Evolutionary conservation across 2,797 vertebrate genomes (phyloP), one percentile per base, ranked within the genome.

Genomic region (Lateolabrax maculatus): DNA sequence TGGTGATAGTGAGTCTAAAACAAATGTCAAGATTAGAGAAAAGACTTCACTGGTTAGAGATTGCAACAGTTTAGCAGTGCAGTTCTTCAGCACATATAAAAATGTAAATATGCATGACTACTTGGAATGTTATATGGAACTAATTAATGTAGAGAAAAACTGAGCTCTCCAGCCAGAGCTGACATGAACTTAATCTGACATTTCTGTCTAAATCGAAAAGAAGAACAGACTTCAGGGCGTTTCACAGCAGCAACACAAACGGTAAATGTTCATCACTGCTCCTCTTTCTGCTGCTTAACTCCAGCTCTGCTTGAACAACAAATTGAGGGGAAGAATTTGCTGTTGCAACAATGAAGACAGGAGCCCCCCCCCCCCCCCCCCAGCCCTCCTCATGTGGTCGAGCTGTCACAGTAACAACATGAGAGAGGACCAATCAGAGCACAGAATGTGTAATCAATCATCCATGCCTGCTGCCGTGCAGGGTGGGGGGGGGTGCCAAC

Each of bases 391-490:
- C 77, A 52, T 71, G 68, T 52, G 58, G 61, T 36, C 12, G 19
- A 60, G 72, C 51, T 80, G 68, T 78, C 64, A 55, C 53, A 73
- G 62, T 65, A 58, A 81, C 56, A 67, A 79, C 84, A 51, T 12
- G n/a, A 43, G 57, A 69, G 36, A 7, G 21, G 56, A 62, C 85
- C 85, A 91, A 91, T 89, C 78, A 71, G 66, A 70, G 58, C 12
- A 0, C 31, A 6, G 13, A 41, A 37, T 31, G 58, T 81, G 78
- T 83, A 84, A 91, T 94, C 89, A 87, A 89, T 92, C 83, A 90
- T 76, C 64, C 76, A 84, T 52, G 80, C 73, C 84, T 78, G 39
- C 64, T 68, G 79, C 66, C 68, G 57, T 71, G 77, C 75, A 41
- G 23, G 18, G 55, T 1, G 25, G n/a, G n/a, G 21, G 65, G 74